phyloP scores from a whole-genome alignment of 2,888 invertebrate genomes.

The Emmelina monodactyla region DNA sequence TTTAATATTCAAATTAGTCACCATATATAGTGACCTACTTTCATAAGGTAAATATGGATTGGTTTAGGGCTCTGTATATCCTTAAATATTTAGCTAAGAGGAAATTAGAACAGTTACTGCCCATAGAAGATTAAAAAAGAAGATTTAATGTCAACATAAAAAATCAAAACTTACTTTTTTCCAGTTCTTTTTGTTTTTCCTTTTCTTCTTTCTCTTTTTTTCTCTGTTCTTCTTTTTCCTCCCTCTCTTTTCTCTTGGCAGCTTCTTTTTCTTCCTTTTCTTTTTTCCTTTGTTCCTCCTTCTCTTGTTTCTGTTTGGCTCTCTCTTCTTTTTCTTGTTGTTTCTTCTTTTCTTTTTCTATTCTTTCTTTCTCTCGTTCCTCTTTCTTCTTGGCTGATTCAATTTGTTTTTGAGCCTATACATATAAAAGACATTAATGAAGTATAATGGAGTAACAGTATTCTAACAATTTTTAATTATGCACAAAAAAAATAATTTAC shows the following conservation, averaged over 20 bases:
- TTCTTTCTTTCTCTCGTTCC: conserved; percentile 58
- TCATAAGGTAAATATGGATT: too few relatives aligned
- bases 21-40: too few relatives aligned
- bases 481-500: too few relatives aligned
- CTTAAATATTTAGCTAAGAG: too few relatives aligned
- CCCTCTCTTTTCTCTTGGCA: conserved; percentile 44
- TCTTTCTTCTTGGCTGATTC: conserved; percentile 66
- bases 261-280: conserved; percentile 56
- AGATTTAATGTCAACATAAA: too few relatives aligned
- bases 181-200: conserved; percentile 60
- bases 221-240: conserved; percentile 63
- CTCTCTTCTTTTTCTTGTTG: conserved; percentile 57
- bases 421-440: too few relatives aligned
- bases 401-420: conserved; percentile 64
- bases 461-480: too few relatives aligned
- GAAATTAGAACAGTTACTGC: too few relatives aligned
- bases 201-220: conserved; percentile 60
- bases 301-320: conserved; percentile 47
- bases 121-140: too few relatives aligned
- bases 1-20: too few relatives aligned
- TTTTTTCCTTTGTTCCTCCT: conserved; percentile 40
- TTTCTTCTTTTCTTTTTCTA: conserved; percentile 46
- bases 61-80: too few relatives aligned
- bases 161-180: conserved; percentile 62
- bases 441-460: too few relatives aligned